phyloP scores from a whole-genome alignment of 2,113 vertebrate genomes.

The Lagopus leucura region DNA sequence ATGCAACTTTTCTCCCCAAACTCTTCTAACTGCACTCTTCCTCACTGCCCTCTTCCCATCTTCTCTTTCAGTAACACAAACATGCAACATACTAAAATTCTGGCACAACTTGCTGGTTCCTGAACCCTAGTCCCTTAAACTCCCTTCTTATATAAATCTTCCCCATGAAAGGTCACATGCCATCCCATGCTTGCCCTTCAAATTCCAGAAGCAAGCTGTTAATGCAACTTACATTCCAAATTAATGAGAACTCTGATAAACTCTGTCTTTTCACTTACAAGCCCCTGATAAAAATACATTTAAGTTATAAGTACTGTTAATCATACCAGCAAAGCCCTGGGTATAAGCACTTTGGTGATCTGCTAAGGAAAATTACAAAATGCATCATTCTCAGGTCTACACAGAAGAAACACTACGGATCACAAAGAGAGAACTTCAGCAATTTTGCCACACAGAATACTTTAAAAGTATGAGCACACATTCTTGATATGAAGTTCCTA shows the following conservation, averaged over 20 bases:
- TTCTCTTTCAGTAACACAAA: conserved; percentile 42
- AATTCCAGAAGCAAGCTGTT: conserved; percentile 72
- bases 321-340: neutral
- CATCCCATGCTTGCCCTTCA: conserved; percentile 71
- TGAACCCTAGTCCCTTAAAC: conserved; percentile 65
- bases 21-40: neutral
- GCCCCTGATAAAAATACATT: conserved; percentile 32
- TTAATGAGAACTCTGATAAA: conserved; percentile 76
- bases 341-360: neutral
- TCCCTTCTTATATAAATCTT: conserved; percentile 72
- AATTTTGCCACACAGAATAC: neutral
- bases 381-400: neutral
- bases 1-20: neutral
- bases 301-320: conserved; percentile 5
- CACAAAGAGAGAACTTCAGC: neutral
- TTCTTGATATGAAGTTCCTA: neutral
- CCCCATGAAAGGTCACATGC: conserved; percentile 70
- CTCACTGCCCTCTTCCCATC: neutral
- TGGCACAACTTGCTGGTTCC: conserved; percentile 54
- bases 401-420: neutral
- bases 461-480: neutral
- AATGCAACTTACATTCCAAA: conserved; percentile 73
- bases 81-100: conserved; percentile 53
- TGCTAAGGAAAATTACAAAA: neutral
- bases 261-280: conserved; percentile 58